These are phyloP conservation scores for Hyposmocoma kahamanoa DNA, from an alignment of 1,140 invertebrate species.

Conservation along the genomic window DNA sequence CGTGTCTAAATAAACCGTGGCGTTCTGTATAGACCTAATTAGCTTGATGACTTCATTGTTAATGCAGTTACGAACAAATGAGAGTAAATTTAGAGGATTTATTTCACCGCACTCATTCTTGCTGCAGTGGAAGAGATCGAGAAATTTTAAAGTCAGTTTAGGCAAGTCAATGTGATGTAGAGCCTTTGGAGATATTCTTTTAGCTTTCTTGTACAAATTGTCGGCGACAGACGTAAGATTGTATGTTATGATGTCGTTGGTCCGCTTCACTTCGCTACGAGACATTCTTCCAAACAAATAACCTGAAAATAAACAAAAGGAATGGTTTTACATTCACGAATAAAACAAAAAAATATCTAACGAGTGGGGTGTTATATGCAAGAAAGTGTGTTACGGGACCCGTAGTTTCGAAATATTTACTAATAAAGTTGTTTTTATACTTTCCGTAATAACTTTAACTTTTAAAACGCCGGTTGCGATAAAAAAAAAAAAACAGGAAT, in stretches of 20 bases:
- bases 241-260: conserved; percentile 36
- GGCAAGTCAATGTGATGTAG: conserved; percentile 44
- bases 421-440: too few species aligned
- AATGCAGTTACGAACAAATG: conserved; percentile 40
- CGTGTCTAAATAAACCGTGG: conserved; percentile 48
- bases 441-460: too few species aligned
- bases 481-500: too few species aligned
- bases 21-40: conserved; percentile 45
- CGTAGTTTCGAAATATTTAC: too few species aligned
- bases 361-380: too few species aligned
- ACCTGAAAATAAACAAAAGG: conserved; percentile 26
- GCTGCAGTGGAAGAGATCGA: conserved; percentile 45
- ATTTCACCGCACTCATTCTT: conserved; percentile 35
- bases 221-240: conserved; percentile 44
- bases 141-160: conserved; percentile 35
- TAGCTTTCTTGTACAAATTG: conserved; percentile 45
- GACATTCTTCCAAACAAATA: conserved; percentile 53
- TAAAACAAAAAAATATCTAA: too few species aligned
- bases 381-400: too few species aligned
- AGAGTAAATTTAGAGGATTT: conserved; percentile 37
- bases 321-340: too few species aligned
- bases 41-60: conserved; percentile 43
- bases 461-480: too few species aligned
- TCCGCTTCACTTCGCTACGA: conserved; percentile 34
- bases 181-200: conserved; percentile 44